Conservation (phyloP, 2,888 invertebrate genomes). For the Synanthedon andrenaeformis region DNA sequence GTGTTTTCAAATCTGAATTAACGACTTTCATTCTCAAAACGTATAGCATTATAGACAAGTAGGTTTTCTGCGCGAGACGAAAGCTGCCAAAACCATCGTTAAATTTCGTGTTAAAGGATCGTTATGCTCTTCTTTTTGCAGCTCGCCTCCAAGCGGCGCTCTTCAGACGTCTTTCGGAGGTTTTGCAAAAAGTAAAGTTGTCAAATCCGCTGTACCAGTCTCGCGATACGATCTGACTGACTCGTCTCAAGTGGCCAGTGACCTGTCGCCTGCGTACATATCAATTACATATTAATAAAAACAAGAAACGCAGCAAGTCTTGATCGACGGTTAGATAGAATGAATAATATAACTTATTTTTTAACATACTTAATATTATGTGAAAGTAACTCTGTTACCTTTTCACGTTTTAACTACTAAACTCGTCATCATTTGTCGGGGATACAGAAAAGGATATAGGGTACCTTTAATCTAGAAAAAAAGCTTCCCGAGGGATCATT, state of each 20-base stretch:
- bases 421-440: too few relatives aligned
- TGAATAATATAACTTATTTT: neutral
- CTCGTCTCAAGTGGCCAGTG: conserved; percentile 43
- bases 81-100: conserved; percentile 1
- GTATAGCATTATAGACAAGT: neutral
- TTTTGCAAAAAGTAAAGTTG: conserved; percentile 48
- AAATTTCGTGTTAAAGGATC: neutral
- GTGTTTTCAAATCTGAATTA: neutral
- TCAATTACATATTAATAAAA: conserved; percentile 5
- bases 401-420: too few relatives aligned
- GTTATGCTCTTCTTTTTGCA: neutral
- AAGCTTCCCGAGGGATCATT: too few relatives aligned
- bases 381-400: neutral
- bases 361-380: conserved; percentile 5
- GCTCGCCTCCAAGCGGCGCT: conserved; percentile 15
- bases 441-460: too few relatives aligned
- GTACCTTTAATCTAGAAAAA: too few relatives aligned
- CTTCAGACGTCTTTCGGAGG: conserved; percentile 53
- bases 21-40: neutral
- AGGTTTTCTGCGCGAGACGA: neutral
- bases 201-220: conserved; percentile 36
- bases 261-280: conserved; percentile 24
- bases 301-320: conserved; percentile 6
- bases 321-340: conserved; percentile 3
- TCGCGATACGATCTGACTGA: conserved; percentile 43